Evolutionary conservation across 2,888 invertebrate species (phyloP), one percentile per base, ranked within the genome.

Genomic region (Cartodere bifasciata): DNA sequence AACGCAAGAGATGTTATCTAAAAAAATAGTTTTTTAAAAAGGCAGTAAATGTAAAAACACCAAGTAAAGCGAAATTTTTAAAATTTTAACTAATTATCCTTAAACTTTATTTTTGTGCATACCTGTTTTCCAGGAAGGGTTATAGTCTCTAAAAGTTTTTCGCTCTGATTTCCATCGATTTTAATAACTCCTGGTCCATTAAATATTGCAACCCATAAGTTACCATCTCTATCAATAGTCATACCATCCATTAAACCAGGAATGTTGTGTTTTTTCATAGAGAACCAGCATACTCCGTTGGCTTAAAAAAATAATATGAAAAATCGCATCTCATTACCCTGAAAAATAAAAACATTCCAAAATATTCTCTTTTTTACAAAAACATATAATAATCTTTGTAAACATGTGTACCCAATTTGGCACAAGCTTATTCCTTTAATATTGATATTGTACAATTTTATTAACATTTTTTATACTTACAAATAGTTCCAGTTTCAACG

Each of bases 121-220:
- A 72, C 68, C 51, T 75, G 73, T 11, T 70, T 68, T 10, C 72
- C 70, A 1, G 83, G 82, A 28, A 79, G 60, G 7, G 64, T 54
- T 5, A 84, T 58, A 37, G 64, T 64, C 36, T 70, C 62, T 2
- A 81, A 58, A 1, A 80, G 53, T 37, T 67, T 63, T 35, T 25
- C 74, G 63, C 20, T 43, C 35, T 59, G 53, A 2, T 47, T 47
- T 0, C 74, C 70, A 48, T 74, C 68, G 14, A 75, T 60, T 50
- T 71, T 50, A n/a, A 56, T 42, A 24, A 78, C 64, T 49, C 70
- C 67, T n/a, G 69, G 65, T 2, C 74, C 81, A 39, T 70, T 69
- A 49, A 75, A 84, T 50, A 75, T 74, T 28, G 82, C 81, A 20
- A 85, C 67, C 78, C 84, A 85, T 5, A 85, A 62, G 52, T 78